Evolutionary conservation across 1,140 invertebrate genomes (phyloP).

Genomic region (Seison nebaliae): DNA sequence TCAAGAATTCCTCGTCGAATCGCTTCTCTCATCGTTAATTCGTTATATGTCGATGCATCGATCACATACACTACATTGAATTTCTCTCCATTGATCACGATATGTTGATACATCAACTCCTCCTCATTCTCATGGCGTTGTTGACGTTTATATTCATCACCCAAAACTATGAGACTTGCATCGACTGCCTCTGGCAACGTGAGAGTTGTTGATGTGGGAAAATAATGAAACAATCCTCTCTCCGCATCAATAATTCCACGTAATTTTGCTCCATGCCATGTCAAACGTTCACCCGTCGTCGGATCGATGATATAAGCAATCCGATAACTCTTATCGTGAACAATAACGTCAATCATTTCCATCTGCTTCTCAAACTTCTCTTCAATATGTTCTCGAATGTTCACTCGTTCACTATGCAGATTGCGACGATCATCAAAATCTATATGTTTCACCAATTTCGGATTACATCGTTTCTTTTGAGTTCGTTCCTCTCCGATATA

Average conservation of each 20-base stretch:
- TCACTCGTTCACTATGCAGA: too few species aligned
- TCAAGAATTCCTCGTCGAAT: slow-evolving; percentile 6
- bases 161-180: slow-evolving; percentile 8
- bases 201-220: slow-evolving; percentile 2
- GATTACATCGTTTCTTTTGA: too few species aligned
- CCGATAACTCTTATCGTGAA: too few species aligned
- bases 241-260: slow-evolving; percentile 46
- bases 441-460: too few species aligned
- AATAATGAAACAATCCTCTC: slow-evolving; percentile 31
- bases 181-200: slow-evolving; percentile 21
- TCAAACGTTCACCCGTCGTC: slow-evolving; percentile 24
- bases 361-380: too few species aligned
- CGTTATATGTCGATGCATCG: slow-evolving; percentile 1
- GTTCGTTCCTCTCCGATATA: too few species aligned
- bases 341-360: too few species aligned
- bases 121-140: slow-evolving; percentile 4
- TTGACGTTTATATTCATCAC: too few species aligned
- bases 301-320: slow-evolving; percentile 14
- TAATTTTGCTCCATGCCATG: slow-evolving; percentile 42
- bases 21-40: slow-evolving; percentile 7
- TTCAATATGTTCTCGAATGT: too few species aligned
- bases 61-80: slow-evolving; percentile 11
- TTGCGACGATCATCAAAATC: too few species aligned
- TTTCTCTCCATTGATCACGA: slow-evolving; percentile 8
- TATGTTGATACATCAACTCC: slow-evolving; percentile 1